A percentile compares a stretch with the other conserved stretches of the same genome.
phyloP scores from a whole-genome alignment of 2,113 vertebrate genomes.

The Myiozetetes cayanensis region DNA sequence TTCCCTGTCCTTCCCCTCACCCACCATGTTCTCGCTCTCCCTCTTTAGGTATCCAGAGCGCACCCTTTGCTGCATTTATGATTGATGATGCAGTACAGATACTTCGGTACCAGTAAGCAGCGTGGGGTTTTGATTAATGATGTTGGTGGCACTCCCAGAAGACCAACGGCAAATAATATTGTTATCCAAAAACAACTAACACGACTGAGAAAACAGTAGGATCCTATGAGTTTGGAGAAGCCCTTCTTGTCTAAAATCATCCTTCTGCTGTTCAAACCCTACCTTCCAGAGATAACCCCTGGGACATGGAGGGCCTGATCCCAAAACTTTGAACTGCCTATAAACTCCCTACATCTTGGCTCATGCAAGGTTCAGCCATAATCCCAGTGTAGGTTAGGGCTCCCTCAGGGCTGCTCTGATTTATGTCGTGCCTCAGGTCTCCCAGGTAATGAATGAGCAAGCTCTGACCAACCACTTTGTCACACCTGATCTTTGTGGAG shows the following conservation, averaged over 20 bases:
- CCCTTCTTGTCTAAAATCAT: background rate
- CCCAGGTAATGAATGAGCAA: background rate
- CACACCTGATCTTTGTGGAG: background rate
- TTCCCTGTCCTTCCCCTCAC: conserved; percentile 61
- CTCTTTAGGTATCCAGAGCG: conserved; percentile 70
- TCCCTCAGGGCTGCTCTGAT: background rate
- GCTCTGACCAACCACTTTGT: background rate
- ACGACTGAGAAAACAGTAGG: conserved; percentile 34
- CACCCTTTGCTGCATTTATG: conserved; percentile 77
- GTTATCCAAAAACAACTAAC: conserved; percentile 71
- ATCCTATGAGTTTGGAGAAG: background rate
- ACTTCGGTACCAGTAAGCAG: conserved; percentile 72
- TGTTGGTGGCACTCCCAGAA: conserved; percentile 73
- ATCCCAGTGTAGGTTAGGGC: background rate
- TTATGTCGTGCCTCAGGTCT: background rate
- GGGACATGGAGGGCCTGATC: accelerated
- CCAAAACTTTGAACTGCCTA: background rate
- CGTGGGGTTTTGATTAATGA: conserved; percentile 80
- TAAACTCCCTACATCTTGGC: background rate
- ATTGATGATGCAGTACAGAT: conserved; percentile 79
- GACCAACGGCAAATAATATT: conserved; percentile 74
- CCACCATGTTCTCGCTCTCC: conserved; percentile 57
- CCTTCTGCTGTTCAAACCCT: background rate
- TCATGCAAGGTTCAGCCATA: background rate
- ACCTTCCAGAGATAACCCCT: background rate